Base-by-base conservation (phyloP, 2,888 invertebrate genomes). In the Lepidocyrtoides sp. region DNA sequence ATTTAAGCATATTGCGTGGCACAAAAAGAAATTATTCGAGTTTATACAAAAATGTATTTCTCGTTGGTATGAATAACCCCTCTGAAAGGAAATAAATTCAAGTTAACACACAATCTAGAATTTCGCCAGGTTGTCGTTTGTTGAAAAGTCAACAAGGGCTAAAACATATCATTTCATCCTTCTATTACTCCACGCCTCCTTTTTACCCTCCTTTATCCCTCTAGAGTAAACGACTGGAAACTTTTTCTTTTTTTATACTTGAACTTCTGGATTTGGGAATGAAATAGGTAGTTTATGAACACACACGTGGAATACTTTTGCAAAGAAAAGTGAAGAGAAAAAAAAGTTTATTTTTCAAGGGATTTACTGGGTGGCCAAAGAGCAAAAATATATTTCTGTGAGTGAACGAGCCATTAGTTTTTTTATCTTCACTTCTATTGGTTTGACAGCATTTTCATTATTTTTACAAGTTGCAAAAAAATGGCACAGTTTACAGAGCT, bases 351-450 rank as follows among this genome's bases (percentile, higher is more conserved):
- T 36, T 60, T 26, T 63, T 66, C 57, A n/a, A 20, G 48, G 69
- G 32, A 83, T 83, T 83, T 83, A 83, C 48, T 82, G 60, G 63
- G 63, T 82, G 41, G 44, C 66, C 10, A 51, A 20, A 48, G 8
- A 17, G 48, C 17, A 72, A n/a, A 72, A 36, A 69, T 41, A 32
- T 32, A 17, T 20, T 17, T 82, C n/a, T n/a, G n/a, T n/a, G n/a
- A n/a, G 69, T n/a, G 83, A 66, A 66, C 26, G 48, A 26, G 44
- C 26, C 44, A 60, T 63, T 83, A 83, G n/a, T n/a, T 83, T 10
- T 81, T 17, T 83, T 83, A 83, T 83, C 83, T 66, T 12, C 63
- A 66, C 48, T 32, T 48, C 83, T 69, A 83, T 83, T 69, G 12
- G 12, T 51, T 41, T n/a, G 66, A 48, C 63, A 69, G 48, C 26